These are phyloP conservation scores for Poeciliopsis infans DNA, from an alignment of 2,797 vertebrate species.

Conservation along the genomic window DNA sequence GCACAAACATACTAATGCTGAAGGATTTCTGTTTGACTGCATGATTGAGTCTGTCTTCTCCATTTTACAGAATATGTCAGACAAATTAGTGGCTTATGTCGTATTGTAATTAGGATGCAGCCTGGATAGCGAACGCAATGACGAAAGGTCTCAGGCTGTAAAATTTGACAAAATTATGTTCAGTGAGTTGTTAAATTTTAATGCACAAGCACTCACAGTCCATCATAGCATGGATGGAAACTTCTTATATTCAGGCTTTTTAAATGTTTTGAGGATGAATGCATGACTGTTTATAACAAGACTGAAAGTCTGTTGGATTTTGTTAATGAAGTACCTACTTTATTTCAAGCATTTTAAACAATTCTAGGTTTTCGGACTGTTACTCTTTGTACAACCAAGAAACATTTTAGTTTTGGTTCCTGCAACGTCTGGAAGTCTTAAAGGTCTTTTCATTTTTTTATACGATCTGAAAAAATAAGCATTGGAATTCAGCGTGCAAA, in stretches of 20 bases:
- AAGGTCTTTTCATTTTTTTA: background rate
- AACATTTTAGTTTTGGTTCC: background rate
- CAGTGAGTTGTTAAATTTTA: conserved; percentile 19
- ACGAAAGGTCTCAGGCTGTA: conserved; percentile 4
- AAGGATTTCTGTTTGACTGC: conserved; percentile 15
- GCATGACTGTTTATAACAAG: conserved; percentile 19
- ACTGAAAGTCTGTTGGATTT: conserved; percentile 1
- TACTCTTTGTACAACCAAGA: background rate
- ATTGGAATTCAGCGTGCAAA: background rate
- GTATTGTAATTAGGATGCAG: conserved; percentile 17
- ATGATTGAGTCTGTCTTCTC: conserved; percentile 5
- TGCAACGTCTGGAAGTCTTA: background rate
- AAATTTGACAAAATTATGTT: conserved; percentile 27
- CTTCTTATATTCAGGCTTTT: conserved; percentile 15
- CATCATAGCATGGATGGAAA: conserved; percentile 1
- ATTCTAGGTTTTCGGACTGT: background rate
- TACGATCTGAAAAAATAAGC: background rate
- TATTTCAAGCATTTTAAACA: background rate
- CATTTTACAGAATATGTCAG: conserved; percentile 24
- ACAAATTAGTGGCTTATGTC: conserved; percentile 20
- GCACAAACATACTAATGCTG: conserved; percentile 12
- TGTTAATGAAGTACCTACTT: background rate
- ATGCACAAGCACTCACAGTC: conserved; percentile 4
- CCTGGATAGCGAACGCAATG: background rate
- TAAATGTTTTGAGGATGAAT: conserved; percentile 31